A percentile compares a stretch with the other conserved stretches of the same genome.
phyloP scores from a whole-genome alignment of 2,797 vertebrate species.

The Setipinna tenuifilis region DNA sequence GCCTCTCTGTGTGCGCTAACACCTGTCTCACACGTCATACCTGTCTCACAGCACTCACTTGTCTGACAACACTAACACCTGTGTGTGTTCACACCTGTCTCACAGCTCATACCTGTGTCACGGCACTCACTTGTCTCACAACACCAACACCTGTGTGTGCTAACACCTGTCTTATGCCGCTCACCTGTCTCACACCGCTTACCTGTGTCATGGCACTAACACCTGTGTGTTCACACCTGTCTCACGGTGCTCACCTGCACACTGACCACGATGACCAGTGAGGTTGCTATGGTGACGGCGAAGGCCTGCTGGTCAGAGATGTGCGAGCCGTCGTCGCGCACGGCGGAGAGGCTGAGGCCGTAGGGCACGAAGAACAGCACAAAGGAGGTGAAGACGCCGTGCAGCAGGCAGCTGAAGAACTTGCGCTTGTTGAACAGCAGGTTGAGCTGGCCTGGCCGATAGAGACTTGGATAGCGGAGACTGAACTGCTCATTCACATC shows the following conservation, averaged over 20 bases:
- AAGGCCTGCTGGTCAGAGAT: slow-evolving; percentile 84
- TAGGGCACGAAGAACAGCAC: slow-evolving; percentile 86
- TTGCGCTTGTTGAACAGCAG: slow-evolving; percentile 86
- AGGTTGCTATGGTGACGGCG: slow-evolving; percentile 83
- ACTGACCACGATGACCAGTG: slow-evolving; percentile 84
- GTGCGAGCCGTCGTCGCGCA: slow-evolving; percentile 77
- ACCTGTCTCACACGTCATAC: not conserved
- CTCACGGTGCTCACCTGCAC: slow-evolving; percentile 76
- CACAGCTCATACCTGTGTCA: not conserved
- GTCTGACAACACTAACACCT: too few species aligned
- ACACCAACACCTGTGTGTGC: too few species aligned
- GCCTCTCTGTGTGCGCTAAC: too few species aligned
- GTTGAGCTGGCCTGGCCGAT: slow-evolving; percentile 83
- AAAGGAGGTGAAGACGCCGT: slow-evolving; percentile 82
- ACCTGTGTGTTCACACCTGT: not conserved
- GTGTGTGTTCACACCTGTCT: not conserved
- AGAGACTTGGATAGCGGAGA: slow-evolving; percentile 78
- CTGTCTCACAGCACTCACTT: slow-evolving; percentile 70
- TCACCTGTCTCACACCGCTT: slow-evolving; percentile 87
- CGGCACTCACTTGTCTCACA: slow-evolving; percentile 77
- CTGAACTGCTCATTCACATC: slow-evolving; percentile 84
- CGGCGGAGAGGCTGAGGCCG: slow-evolving; percentile 73
- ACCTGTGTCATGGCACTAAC: too few species aligned
- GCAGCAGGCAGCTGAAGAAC: slow-evolving; percentile 84
- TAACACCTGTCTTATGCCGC: not conserved